These are phyloP conservation scores for Chaetodon auriga DNA, from an alignment of 2,113 vertebrate genomes.

Conservation along the genomic window DNA sequence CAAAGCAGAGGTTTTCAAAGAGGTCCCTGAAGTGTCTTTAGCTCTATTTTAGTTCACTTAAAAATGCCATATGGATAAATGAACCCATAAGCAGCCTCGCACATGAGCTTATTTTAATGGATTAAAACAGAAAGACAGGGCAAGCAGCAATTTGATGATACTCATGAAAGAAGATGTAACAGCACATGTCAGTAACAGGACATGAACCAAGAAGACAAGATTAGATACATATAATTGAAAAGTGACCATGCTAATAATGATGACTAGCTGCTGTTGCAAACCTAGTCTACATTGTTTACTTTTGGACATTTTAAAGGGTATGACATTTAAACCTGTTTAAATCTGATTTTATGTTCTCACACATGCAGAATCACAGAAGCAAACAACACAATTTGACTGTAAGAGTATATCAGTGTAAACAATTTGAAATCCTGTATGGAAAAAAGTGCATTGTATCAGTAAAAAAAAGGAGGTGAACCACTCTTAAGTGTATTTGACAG, in stretches of 20 bases:
- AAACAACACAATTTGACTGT: neutral
- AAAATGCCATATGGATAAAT: neutral
- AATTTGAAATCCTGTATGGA: neutral
- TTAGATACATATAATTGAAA: neutral
- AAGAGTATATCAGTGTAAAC: neutral
- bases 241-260: neutral
- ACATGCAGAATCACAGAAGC: neutral
- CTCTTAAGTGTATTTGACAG: constrained; percentile 33
- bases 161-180: neutral
- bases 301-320: neutral
- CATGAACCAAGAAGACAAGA: neutral
- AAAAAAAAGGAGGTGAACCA: constrained; percentile 1
- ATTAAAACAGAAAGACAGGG: neutral
- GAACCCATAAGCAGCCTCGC: neutral
- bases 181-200: no score
- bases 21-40: neutral
- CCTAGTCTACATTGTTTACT: neutral
- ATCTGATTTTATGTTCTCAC: neutral
- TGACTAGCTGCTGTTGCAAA: neutral
- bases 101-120: neutral
- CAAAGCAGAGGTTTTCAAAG: neutral
- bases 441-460: neutral
- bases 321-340: neutral
- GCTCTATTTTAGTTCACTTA: neutral
- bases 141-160: neutral